Evolutionary conservation across 2,888 invertebrate species (phyloP), one percentile per base, ranked within the genome.

Genomic region (Bruchidius siliquastri): DNA sequence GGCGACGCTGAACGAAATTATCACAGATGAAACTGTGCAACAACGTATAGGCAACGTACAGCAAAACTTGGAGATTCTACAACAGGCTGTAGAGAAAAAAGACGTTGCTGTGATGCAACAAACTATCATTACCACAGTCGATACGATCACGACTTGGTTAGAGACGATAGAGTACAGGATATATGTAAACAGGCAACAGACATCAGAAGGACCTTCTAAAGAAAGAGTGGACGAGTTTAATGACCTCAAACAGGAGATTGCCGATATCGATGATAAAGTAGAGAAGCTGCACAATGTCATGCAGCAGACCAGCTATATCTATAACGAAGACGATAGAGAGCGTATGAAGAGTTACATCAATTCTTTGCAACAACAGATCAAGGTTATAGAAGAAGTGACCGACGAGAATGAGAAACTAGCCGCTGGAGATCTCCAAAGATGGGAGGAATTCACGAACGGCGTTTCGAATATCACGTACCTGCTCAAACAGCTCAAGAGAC

Each of bases 81-180:
- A 88, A 80, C 86, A 88, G 73, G 92, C 93, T 0, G 87, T 93
- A 18, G 87, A 89, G 71, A 87, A 84, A 76, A 88, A 89, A 67
- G 90, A 93, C 82, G 87, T 88, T 2, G 85, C 87, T 0, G 86
- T 89, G 20, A 89, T 92, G 68, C 93, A 94, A 84, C 91, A 90
- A 79, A 92, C 91, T 68, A 88, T 95, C 18, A 90, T 94, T 13
- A 91, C 92, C 22, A 91, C 94, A 0, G 92, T 95, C 70, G 94
- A 95, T 85, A 93, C 92, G 0, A 92, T 96, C 68, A 94, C 94
- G 0, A 92, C 92, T 20, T 95, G 95, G 94, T 84, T 96, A 69
- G 94, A 96, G 87, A 94, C 93, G 26, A 94, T 96, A 75, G 94
- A 95, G 83, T 94, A 94, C 79, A 90, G 92, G 80, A 93, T 95